A percentile compares a stretch with the other conserved stretches of the same genome.
Evolutionary conservation across 2,888 invertebrate genomes (phyloP).

Genomic region (Polymixis flavicincta): DNA sequence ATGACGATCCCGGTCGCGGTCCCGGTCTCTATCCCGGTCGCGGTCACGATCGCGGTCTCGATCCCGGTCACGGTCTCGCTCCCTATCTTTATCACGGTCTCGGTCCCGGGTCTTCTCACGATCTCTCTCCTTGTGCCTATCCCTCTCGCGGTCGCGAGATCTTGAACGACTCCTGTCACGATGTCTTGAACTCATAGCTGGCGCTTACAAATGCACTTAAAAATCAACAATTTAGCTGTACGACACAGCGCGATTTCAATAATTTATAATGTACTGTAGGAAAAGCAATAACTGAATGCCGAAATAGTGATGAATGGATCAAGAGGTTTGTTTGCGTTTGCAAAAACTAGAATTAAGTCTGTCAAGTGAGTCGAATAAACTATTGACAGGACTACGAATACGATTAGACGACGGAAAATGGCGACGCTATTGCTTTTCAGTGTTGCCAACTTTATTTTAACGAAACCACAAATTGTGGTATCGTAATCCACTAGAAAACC

Average conservation of each 20-base stretch:
- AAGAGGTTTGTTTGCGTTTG: neutral
- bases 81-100: slow-evolving; percentile 74
- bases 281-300: neutral
- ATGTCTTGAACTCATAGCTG: slow-evolving; percentile 89
- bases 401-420: slow-evolving; percentile 2
- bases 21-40: slow-evolving; percentile 84
- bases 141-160: slow-evolving; percentile 80
- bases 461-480: no score
- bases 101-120: slow-evolving; percentile 74
- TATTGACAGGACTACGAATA: neutral
- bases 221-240: slow-evolving; percentile 10
- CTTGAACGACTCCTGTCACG: slow-evolving; percentile 88
- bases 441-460: no score
- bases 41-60: slow-evolving; percentile 79
- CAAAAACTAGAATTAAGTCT: neutral
- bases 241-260: neutral
- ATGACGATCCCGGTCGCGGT: slow-evolving; percentile 81
- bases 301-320: neutral
- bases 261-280: neutral
- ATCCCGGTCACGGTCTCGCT: slow-evolving; percentile 68
- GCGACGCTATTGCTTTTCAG: neutral
- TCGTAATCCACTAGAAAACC: no score
- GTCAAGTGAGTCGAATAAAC: neutral
- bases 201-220: neutral
- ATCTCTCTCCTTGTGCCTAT: slow-evolving; percentile 81